phyloP scores from a whole-genome alignment of 1,140 invertebrate genomes.

The Chymomyza costata region DNA sequence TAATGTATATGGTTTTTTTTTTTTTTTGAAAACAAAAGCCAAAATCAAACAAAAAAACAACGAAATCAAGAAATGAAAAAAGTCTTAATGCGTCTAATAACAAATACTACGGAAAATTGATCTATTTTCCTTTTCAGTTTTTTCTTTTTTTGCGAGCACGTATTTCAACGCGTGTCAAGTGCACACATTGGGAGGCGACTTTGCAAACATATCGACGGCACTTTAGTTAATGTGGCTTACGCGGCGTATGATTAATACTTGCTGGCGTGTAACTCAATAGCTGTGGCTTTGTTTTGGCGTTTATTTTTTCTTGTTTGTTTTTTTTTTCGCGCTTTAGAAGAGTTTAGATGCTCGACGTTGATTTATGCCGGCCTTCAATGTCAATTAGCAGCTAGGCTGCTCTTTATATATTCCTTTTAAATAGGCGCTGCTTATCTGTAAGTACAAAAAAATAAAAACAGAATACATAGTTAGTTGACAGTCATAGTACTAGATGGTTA shows the following conservation, averaged over 20 bases:
- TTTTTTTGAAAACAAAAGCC: constrained; percentile 10
- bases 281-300: constrained; percentile 12
- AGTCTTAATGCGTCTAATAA: no score
- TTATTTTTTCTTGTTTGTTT: no score
- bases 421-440: no score
- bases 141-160: no score
- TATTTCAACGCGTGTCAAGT: constrained; percentile 63
- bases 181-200: constrained; percentile 47
- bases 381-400: constrained; percentile 48
- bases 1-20: no score
- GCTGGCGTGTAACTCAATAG: constrained; percentile 37
- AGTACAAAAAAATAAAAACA: no score
- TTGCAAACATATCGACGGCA: constrained; percentile 40
- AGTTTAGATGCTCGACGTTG: no score
- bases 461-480: no score
- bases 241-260: constrained; percentile 58
- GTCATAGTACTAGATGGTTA: no score
- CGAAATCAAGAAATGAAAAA: constrained; percentile 8
- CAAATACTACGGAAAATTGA: no score
- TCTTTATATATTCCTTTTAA: neutral
- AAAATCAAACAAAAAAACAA: constrained; percentile 7
- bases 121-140: no score
- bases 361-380: constrained; percentile 47
- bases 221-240: constrained; percentile 23
- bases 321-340: no score